These are phyloP conservation scores for Centropus unirufus DNA, from an alignment of 2,113 vertebrate species.

Conservation along the genomic window DNA sequence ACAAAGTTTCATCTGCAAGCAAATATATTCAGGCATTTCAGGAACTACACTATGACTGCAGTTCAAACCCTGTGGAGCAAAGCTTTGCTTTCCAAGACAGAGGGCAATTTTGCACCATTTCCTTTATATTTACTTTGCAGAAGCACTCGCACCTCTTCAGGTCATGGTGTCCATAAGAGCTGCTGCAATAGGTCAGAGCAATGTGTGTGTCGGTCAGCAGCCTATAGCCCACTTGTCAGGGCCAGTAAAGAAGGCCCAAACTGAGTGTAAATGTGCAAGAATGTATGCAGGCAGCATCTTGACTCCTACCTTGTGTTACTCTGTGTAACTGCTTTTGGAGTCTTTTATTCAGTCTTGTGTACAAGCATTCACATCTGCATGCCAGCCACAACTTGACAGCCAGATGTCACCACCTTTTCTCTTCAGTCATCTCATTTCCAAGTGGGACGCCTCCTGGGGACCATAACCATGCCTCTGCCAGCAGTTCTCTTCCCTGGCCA, in stretches of 20 bases:
- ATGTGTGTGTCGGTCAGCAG: background rate
- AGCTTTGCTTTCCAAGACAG: background rate
- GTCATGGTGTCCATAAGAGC: fast-evolving
- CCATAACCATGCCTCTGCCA: background rate
- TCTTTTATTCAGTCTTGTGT: background rate
- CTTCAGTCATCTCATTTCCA: background rate
- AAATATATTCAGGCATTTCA: background rate
- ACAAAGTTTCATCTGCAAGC: background rate
- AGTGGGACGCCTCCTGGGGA: background rate
- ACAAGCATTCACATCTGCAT: no score
- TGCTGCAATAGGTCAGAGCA: background rate
- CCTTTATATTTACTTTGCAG: background rate
- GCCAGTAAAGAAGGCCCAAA: background rate
- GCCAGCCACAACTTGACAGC: background rate
- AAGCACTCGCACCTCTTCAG: background rate
- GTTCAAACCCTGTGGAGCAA: background rate
- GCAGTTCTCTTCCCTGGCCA: background rate
- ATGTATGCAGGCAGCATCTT: background rate
- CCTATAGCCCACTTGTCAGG: fast-evolving
- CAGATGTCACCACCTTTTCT: background rate
- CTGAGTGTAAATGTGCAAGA: background rate
- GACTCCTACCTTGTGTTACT: fast-evolving
- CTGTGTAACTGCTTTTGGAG: background rate
- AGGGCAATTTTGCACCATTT: background rate
- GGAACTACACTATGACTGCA: fast-evolving